A percentile compares a stretch with the other conserved stretches of the same genome.
Conservation (phyloP, 2,113 vertebrate genomes). For the Oostethus manadensis region DNA sequence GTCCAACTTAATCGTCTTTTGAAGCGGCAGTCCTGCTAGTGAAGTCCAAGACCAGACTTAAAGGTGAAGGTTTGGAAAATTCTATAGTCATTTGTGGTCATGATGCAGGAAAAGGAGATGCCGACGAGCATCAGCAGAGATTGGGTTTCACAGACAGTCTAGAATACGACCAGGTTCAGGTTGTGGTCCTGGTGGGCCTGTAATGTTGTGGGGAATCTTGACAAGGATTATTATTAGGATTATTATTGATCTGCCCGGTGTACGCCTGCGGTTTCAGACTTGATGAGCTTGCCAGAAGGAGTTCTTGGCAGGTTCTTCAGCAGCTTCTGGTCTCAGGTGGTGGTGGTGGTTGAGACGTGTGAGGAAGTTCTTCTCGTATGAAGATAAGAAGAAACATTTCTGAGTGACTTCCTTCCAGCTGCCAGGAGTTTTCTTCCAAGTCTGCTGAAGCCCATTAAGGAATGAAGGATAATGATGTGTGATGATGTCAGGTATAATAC, state of each 20-base stretch:
- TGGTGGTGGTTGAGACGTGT: background rate
- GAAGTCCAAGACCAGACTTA: no score
- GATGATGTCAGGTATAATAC: slow-evolving; percentile 67
- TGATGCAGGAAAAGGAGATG: no score
- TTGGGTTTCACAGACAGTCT: no score
- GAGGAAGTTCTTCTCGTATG: slow-evolving; percentile 29
- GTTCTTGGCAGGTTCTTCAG: slow-evolving; percentile 40
- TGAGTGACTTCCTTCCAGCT: slow-evolving; percentile 27
- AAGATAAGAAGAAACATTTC: slow-evolving; percentile 59
- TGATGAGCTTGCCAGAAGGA: slow-evolving; percentile 70
- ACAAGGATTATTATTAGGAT: slow-evolving; percentile 53
- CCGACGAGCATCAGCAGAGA: no score
- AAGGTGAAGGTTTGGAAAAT: no score
- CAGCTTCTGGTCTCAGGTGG: slow-evolving; percentile 23
- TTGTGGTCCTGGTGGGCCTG: no score
- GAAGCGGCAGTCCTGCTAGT: no score
- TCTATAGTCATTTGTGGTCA: no score
- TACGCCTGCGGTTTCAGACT: slow-evolving; percentile 70
- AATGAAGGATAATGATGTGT: slow-evolving; percentile 61
- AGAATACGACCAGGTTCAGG: no score
- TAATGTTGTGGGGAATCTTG: slow-evolving; percentile 62
- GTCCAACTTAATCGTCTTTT: no score
- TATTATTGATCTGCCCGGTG: slow-evolving; percentile 65
- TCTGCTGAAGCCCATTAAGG: slow-evolving; percentile 63
- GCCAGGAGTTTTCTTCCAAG: no score